Conservation (phyloP, 1,140 invertebrate genomes). For the Cylas formicarius region DNA sequence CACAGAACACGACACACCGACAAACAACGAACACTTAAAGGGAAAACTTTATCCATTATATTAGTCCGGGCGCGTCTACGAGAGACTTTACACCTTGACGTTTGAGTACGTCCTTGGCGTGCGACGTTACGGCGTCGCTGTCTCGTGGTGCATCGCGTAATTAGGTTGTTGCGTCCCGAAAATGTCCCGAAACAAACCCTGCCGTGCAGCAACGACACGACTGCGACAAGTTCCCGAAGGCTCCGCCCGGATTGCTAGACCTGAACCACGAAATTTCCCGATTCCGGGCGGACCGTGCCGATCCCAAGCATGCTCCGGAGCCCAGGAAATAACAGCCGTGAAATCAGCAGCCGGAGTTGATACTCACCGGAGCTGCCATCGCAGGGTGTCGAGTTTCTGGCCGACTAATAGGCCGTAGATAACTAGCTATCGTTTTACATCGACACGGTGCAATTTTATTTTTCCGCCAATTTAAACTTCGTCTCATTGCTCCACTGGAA, state of each 20-base stretch:
- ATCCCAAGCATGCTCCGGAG: constrained; percentile 17
- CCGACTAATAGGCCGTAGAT: too few species aligned
- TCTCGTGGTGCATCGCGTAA: constrained; percentile 7
- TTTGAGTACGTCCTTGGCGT: too few species aligned
- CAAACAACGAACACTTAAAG: too few species aligned
- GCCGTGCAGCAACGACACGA: constrained; percentile 11
- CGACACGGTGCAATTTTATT: too few species aligned
- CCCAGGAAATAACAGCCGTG: constrained; percentile 31
- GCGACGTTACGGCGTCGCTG: not conserved
- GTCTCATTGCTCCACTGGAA: too few species aligned
- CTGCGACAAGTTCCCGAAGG: constrained; percentile 23
- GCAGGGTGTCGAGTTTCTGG: too few species aligned
- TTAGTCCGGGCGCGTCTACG: too few species aligned
- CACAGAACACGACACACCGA: too few species aligned
- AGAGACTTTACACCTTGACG: too few species aligned
- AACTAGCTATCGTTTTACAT: too few species aligned
- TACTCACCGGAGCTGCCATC: constrained; percentile 5
- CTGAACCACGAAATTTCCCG: constrained; percentile 21
- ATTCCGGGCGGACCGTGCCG: constrained; percentile 19
- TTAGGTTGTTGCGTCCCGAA: constrained; percentile 1
- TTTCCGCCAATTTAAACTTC: too few species aligned
- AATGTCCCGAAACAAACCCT: constrained; percentile 1
- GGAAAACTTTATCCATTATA: too few species aligned
- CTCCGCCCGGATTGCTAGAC: constrained; percentile 34
- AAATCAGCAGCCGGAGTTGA: constrained; percentile 17